Conservation (phyloP, 2,797 vertebrate genomes). For the Bradypodion pumilum region DNA sequence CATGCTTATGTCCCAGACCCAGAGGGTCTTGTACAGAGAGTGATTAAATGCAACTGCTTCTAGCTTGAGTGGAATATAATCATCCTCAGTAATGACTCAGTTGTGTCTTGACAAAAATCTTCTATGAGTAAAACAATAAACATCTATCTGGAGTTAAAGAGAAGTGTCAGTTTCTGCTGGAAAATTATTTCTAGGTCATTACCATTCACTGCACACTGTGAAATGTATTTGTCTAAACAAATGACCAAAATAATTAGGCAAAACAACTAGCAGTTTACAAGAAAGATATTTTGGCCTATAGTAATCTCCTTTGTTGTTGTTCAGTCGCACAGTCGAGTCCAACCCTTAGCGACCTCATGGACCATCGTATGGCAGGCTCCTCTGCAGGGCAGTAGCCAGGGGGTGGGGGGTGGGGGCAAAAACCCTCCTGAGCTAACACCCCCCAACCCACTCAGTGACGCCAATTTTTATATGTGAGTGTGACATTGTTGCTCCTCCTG, state of each 20-base stretch:
- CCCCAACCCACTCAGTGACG: too few species aligned
- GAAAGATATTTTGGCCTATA: conserved; percentile 3
- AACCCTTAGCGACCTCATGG: too few species aligned
- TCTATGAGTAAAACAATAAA: conserved; percentile 25
- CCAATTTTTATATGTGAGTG: too few species aligned
- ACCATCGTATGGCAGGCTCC: too few species aligned
- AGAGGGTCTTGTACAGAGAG: neutral
- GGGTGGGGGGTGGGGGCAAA: too few species aligned
- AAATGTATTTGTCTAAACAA: conserved; percentile 35
- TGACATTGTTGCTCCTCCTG: too few species aligned
- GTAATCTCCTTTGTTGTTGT: neutral
- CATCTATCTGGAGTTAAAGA: conserved; percentile 19
- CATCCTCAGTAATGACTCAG: conserved; percentile 6
- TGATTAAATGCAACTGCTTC: neutral
- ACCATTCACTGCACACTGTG: conserved; percentile 36
- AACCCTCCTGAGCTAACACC: too few species aligned
- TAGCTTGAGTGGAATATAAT: neutral
- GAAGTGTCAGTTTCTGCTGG: conserved; percentile 34
- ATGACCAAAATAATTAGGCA: conserved; percentile 60
- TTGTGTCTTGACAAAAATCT: neutral
- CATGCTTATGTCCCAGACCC: neutral
- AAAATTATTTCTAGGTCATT: conserved; percentile 57
- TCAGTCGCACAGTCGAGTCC: too few species aligned
- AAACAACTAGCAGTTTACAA: conserved; percentile 15
- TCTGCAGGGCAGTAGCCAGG: too few species aligned